Base-by-base conservation (phyloP, 2,797 vertebrate genomes). In the Xenentodon cancila region DNA sequence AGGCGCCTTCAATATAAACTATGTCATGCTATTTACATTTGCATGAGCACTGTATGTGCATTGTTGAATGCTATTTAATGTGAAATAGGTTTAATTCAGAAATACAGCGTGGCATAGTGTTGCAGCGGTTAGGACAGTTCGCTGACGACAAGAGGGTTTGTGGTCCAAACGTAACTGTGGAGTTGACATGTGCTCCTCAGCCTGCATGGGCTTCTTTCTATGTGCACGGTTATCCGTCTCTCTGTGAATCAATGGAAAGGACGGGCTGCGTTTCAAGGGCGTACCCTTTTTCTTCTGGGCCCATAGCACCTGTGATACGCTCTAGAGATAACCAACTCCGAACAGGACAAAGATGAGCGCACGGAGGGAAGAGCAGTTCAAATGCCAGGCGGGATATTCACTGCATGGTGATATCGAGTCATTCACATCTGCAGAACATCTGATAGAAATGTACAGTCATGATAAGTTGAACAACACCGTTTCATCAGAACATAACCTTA, bases 401-500 rank as follows among this genome's bases (percentile, higher is more conserved):
- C 25, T 19, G 25, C 25, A 56, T 42, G 16, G 21, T 15, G 16
- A 44, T 8, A 17, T 5, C 44, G 32, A 44, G 20, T 9, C 32
- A n/a, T 40, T 52, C 45, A 27, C 34, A 54, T 21, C 27, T 15
- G 37, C 12, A 15, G 4, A 13, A 15, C 15, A 16, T 40, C 13
- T 15, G 13, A 37, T 2, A 11, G 32, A 32, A 32, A 32, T 9
- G 9, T 9, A 32, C 18, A 20, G 40, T 7, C 18, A 21, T 52
- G 37, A 59, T 55, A 53, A 53, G 53, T 2, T 46, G 9, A 37
- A 64, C 21, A 47, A 27, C 42, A 53, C 53, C 22, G 52, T 72
- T 59, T 68, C 37, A 75, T 48, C 58, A 68, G 53, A 53, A 68
- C 47, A 75, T 59, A 40, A 53, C 62, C 13, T 55, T 54, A 53